A percentile compares a stretch with the other conserved stretches of the same genome.
These are phyloP conservation scores for Tigriopus californicus DNA, from an alignment of 2,888 invertebrate species.

Conservation along the genomic window DNA sequence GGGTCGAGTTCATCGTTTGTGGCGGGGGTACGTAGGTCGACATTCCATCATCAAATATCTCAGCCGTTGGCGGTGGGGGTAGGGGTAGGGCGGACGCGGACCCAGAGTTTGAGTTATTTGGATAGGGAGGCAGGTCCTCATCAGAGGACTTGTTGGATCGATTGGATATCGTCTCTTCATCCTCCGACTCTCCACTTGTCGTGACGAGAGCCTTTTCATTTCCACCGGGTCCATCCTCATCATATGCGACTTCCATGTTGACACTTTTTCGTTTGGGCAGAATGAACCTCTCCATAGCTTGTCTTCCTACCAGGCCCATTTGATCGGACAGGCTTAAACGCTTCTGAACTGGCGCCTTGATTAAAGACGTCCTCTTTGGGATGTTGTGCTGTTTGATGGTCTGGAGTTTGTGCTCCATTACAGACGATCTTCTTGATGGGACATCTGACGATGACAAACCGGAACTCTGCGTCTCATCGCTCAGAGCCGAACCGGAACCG, in stretches of 20 bases:
- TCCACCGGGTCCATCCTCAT: too few relatives aligned
- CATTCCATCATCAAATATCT: slow-evolving; percentile 2
- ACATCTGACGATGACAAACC: neutral
- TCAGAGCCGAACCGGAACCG: neutral
- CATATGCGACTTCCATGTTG: neutral
- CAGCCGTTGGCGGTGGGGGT: neutral
- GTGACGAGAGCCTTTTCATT: neutral
- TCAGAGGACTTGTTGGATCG: neutral
- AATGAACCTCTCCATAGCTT: neutral
- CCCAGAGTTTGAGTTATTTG: too few relatives aligned
- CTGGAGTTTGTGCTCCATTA: slow-evolving; percentile 9
- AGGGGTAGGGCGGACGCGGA: neutral
- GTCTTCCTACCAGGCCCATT: neutral
- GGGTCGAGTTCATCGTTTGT: neutral
- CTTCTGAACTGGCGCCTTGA: neutral
- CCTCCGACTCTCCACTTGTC: neutral
- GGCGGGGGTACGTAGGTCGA: neutral
- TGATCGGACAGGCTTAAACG: neutral
- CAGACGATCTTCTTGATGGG: neutral
- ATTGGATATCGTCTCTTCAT: neutral
- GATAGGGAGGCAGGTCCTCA: too few relatives aligned
- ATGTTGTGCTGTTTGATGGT: neutral
- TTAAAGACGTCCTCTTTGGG: neutral
- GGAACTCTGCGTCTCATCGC: neutral
- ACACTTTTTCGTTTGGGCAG: neutral